A percentile compares a stretch with the other conserved stretches of the same genome.
phyloP scores from a whole-genome alignment of 2,797 vertebrate species.

The Malurus splendens region DNA sequence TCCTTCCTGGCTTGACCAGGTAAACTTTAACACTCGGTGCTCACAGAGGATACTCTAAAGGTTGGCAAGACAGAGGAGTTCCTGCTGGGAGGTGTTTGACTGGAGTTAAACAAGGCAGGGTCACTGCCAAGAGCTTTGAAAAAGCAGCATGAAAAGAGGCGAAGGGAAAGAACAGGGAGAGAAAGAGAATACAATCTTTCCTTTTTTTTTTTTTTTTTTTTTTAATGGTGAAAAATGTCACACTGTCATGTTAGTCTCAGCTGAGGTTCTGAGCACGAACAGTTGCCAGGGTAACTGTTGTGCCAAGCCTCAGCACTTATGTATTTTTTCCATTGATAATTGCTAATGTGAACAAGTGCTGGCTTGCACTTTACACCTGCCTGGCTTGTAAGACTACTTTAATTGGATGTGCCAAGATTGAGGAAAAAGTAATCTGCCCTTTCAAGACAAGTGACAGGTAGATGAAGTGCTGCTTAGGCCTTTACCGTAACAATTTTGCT shows the following conservation, averaged over 20 bases:
- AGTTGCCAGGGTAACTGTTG: conserved; percentile 69
- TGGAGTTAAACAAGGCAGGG: background rate
- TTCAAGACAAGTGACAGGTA: conserved; percentile 72
- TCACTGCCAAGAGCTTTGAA: background rate
- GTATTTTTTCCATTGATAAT: conserved; percentile 73
- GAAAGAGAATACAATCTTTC: conserved; percentile 18
- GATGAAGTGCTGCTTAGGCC: conserved; percentile 68
- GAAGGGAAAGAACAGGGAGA: background rate
- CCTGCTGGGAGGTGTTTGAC: rapidly evolving
- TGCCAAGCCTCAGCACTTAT: conserved; percentile 63
- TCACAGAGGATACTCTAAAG: background rate
- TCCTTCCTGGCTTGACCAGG: background rate
- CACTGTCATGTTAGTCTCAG: conserved; percentile 64
- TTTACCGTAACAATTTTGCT: conserved; percentile 69
- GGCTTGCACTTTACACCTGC: conserved; percentile 73
- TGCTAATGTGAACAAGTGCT: conserved; percentile 73
- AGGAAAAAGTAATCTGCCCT: conserved; percentile 74
- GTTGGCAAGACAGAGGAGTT: background rate
- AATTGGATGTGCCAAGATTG: conserved; percentile 76
- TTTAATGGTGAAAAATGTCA: conserved; percentile 51
- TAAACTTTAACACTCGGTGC: background rate
- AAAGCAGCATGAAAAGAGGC: background rate
- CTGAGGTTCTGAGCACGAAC: conserved; percentile 37
- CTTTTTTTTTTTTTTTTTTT: conserved; percentile 33
- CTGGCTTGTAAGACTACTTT: conserved; percentile 70